phyloP scores from a whole-genome alignment of 1,140 invertebrate species.

The Diploscapter pachys region DNA sequence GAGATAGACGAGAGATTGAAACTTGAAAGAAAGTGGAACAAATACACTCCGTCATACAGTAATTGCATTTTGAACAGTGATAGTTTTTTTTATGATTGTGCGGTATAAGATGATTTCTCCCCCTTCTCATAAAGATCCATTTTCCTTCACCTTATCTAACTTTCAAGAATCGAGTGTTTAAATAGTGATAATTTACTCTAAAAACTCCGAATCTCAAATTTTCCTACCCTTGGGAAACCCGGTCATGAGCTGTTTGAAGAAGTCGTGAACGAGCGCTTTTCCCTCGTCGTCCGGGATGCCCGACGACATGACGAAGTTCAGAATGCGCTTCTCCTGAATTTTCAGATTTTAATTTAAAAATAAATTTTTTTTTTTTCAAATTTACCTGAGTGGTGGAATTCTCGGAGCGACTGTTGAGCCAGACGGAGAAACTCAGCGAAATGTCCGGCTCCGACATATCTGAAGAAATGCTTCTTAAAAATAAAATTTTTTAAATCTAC shows the following conservation, averaged over 20 bases:
- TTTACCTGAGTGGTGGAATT: background rate
- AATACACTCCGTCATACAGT: too few relatives aligned
- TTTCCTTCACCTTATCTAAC: too few relatives aligned
- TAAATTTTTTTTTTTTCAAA: too few relatives aligned
- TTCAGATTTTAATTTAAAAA: background rate
- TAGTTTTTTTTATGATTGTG: too few relatives aligned
- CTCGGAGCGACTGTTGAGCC: background rate
- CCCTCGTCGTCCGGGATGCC: conserved; percentile 14
- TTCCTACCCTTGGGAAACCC: conserved; percentile 26
- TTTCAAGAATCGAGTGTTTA: too few relatives aligned
- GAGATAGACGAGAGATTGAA: too few relatives aligned
- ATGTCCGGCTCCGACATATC: conserved; percentile 18
- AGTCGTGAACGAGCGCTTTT: conserved; percentile 19
- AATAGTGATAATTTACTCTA: background rate
- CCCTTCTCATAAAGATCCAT: too few relatives aligned
- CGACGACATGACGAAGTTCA: conserved; percentile 15
- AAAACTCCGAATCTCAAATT: background rate
- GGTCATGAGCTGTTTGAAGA: conserved; percentile 84
- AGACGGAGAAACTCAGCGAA: conserved; percentile 18
- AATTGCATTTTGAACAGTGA: too few relatives aligned
- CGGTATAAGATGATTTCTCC: too few relatives aligned
- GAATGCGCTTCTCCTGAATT: conserved; percentile 23
- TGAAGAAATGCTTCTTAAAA: background rate
- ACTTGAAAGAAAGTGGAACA: too few relatives aligned
- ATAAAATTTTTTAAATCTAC: background rate